Conservation (phyloP, 2,113 vertebrate genomes). For the Ochotona curzoniae region DNA sequence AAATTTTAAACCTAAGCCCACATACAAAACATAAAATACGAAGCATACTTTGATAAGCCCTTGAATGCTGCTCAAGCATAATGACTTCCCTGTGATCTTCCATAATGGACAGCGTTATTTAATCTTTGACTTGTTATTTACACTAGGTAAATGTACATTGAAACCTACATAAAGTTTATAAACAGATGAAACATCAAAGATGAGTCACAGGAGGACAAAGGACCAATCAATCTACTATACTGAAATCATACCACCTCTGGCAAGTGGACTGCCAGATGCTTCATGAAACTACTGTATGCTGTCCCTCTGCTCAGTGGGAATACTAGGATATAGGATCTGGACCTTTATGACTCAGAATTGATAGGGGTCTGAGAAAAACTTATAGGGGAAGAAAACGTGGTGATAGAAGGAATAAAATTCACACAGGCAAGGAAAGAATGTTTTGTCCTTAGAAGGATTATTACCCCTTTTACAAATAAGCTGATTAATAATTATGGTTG, state of each 20-base stretch:
- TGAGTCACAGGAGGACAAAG: not conserved
- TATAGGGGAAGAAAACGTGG: not conserved
- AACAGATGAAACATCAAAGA: not conserved
- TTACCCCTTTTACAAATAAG: constrained; percentile 6
- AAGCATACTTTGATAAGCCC: not conserved
- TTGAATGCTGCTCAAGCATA: not conserved
- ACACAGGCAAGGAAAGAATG: not conserved
- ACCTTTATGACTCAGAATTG: not conserved
- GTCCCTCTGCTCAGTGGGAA: not conserved
- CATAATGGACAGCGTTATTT: not conserved
- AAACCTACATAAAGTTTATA: not conserved
- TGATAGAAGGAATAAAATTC: not conserved
- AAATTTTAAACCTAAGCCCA: not conserved
- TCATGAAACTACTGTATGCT: not conserved
- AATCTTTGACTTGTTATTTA: not conserved
- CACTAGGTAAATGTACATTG: not conserved
- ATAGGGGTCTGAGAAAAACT: not conserved
- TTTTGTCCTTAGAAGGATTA: not conserved
- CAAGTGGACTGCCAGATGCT: not conserved
- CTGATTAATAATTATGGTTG: not conserved
- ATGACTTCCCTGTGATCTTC: not conserved
- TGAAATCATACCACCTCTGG: not conserved
- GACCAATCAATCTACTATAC: not conserved
- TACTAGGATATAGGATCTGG: not conserved
- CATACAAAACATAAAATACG: not conserved